Conservation (phyloP, 2,113 vertebrate genomes). For the Nycticryphes semicollaris region DNA sequence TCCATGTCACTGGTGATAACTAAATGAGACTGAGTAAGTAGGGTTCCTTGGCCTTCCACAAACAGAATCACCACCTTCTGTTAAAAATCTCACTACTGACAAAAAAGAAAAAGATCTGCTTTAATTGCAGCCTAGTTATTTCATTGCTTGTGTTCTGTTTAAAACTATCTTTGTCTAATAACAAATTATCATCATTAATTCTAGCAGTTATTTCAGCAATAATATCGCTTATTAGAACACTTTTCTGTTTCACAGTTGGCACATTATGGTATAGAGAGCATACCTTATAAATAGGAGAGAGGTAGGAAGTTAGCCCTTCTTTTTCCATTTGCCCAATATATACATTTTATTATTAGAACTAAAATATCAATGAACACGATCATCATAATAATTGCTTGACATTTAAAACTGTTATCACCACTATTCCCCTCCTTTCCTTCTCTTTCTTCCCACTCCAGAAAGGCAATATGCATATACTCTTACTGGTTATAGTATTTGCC, state of each 20-base stretch:
- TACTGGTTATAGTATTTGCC: not conserved
- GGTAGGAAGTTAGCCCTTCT: not conserved
- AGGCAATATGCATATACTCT: accelerated
- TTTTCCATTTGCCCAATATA: not conserved
- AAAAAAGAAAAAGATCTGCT: not conserved
- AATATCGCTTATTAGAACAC: not conserved
- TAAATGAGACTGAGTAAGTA: not conserved
- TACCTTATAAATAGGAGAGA: not conserved
- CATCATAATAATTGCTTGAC: not conserved
- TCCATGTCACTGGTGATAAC: not conserved
- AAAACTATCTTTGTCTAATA: not conserved
- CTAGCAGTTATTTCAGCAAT: not conserved
- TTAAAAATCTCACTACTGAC: not conserved
- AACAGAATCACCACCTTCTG: not conserved
- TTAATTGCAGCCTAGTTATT: not conserved
- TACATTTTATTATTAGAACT: not conserved
- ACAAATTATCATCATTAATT: not conserved
- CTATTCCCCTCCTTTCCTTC: not conserved
- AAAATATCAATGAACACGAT: not conserved
- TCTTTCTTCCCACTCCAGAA: not conserved
- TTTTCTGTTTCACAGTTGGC: not conserved
- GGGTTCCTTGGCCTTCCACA: not conserved
- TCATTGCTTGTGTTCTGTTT: not conserved
- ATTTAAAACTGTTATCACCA: not conserved
- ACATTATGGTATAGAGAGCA: not conserved